Evolutionary conservation across 2,888 invertebrate genomes (phyloP).

Genomic region (Vandiemenella viatica): DNA sequence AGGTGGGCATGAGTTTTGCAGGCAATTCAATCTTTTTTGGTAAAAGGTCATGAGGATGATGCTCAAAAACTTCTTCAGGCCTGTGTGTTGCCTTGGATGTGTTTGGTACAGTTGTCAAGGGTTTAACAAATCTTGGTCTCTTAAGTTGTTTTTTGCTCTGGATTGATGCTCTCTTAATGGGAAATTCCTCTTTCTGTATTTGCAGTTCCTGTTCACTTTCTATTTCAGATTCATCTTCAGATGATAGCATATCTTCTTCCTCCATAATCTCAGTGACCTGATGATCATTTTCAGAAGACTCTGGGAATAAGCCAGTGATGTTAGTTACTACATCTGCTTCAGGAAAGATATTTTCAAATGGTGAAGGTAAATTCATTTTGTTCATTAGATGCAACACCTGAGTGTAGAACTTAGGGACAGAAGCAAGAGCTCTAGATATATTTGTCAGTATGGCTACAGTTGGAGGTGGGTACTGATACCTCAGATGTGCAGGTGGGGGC

Average conservation of each 20-base stretch:
- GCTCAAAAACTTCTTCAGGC: slow-evolving; percentile 40
- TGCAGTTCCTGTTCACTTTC: slow-evolving; percentile 41
- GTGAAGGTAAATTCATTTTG: slow-evolving; percentile 77
- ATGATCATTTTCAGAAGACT: slow-evolving; percentile 21
- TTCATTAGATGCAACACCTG: slow-evolving; percentile 83
- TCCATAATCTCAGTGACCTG: slow-evolving; percentile 17
- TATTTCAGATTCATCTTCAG: slow-evolving; percentile 44
- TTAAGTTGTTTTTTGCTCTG: slow-evolving; percentile 35
- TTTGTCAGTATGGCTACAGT: slow-evolving; percentile 56
- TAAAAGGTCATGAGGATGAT: slow-evolving; percentile 28
- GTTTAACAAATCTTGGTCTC: slow-evolving; percentile 38
- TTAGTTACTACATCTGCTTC: slow-evolving; percentile 9
- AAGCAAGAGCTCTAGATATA: slow-evolving; percentile 58
- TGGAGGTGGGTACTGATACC: slow-evolving; percentile 68
- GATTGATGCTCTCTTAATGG: slow-evolving; percentile 31
- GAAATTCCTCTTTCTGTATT: slow-evolving; percentile 25
- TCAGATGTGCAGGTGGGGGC: slow-evolving; percentile 58
- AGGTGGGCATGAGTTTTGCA: slow-evolving; percentile 29
- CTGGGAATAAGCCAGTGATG: slow-evolving; percentile 8
- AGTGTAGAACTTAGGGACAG: slow-evolving; percentile 67
- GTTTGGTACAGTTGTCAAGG: slow-evolving; percentile 15
- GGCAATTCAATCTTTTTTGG: slow-evolving; percentile 37
- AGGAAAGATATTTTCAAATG: slow-evolving; percentile 41
- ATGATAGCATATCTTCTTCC: slow-evolving; percentile 7
- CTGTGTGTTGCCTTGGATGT: slow-evolving; percentile 23